Conservation (phyloP, 2,113 vertebrate genomes). For the Ceuthmochares aereus region DNA sequence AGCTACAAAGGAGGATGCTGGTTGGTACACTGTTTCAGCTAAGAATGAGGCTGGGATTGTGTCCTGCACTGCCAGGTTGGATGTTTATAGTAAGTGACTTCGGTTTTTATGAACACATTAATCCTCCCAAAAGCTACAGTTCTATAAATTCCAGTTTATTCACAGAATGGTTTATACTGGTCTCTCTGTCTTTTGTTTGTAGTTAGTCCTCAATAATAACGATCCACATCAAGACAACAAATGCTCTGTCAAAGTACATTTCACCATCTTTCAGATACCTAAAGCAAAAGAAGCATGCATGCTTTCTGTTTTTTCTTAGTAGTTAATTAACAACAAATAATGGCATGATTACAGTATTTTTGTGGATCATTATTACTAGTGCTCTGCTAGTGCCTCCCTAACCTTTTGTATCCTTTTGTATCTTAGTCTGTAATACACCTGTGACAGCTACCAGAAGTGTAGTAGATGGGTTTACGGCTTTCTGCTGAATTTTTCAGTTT, state of each 20-base stretch:
- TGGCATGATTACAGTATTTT: background rate
- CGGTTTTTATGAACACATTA: background rate
- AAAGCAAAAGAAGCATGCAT: slow-evolving; percentile 64
- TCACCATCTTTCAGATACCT: slow-evolving; percentile 49
- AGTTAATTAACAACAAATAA: slow-evolving; percentile 57
- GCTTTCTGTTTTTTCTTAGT: slow-evolving; percentile 5
- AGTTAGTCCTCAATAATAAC: slow-evolving; percentile 79
- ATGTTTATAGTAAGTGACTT: slow-evolving; percentile 87
- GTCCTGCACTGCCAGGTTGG: slow-evolving; percentile 94
- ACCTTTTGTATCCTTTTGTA: background rate
- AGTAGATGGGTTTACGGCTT: background rate
- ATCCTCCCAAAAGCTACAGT: background rate
- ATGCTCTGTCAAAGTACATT: slow-evolving; percentile 74
- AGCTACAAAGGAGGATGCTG: slow-evolving; percentile 92
- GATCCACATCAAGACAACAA: slow-evolving; percentile 72
- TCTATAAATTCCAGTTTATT: background rate
- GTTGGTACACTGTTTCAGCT: slow-evolving; percentile 97
- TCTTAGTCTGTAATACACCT: background rate
- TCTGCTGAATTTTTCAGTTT: slow-evolving; percentile 6
- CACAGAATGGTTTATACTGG: slow-evolving; percentile 55
- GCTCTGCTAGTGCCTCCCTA: slow-evolving; percentile 62
- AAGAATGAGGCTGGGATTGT: slow-evolving; percentile 98
- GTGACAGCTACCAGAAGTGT: background rate
- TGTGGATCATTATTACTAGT: slow-evolving; percentile 32
- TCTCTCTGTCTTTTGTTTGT: slow-evolving; percentile 77